Base-by-base conservation (phyloP, 2,888 invertebrate species). In the Cataglyphis altisquamis region DNA sequence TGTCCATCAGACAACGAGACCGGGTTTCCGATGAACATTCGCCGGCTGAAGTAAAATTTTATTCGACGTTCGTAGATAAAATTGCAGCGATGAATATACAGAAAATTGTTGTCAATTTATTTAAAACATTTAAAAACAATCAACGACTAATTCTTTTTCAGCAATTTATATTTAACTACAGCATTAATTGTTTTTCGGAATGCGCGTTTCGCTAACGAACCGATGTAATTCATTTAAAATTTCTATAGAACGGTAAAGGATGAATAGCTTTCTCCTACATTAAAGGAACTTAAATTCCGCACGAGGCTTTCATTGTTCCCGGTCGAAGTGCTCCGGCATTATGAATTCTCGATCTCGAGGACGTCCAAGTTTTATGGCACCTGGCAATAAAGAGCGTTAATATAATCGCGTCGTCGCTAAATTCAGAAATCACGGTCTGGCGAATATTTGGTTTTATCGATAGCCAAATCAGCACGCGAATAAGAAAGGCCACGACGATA, bases 21-120 rank as follows among this genome's bases (percentile, higher is more conserved):
- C 87, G 85, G 86, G 84, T 88, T 91, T 91, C 87, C 88, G 87
- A 91, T 85, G 89, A 86, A 90, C 86, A 87, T 77, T 88, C 90
- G 85, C 85, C 85, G 82, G 89, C 87, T 86, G 90, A 90, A 88
- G 90, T 86, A 91, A 91, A 90, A 84, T 90, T 90, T 90, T 90
- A 91, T 91, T 90, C 88, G 82, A 78, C 57, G n/a, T n/a, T n/a
- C n/a, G 77, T 60, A 85, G 81, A 84, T 87, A 86, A 87, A 83
- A 84, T 83, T 77, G 77, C 84, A 80, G 82, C 82, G 86, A 83
- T 68, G 86, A 52, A 87, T 83, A 67, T 66, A 72, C 41, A 15
- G n/a, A 48, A 57, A 80, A 82, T 73, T 68, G 82, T 77, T 84
- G 74, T 67, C 68, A 55, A 74, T 32, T 66, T 62, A 68, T 55